phyloP scores from a whole-genome alignment of 2,797 vertebrate genomes.

The Varecia variegata region DNA sequence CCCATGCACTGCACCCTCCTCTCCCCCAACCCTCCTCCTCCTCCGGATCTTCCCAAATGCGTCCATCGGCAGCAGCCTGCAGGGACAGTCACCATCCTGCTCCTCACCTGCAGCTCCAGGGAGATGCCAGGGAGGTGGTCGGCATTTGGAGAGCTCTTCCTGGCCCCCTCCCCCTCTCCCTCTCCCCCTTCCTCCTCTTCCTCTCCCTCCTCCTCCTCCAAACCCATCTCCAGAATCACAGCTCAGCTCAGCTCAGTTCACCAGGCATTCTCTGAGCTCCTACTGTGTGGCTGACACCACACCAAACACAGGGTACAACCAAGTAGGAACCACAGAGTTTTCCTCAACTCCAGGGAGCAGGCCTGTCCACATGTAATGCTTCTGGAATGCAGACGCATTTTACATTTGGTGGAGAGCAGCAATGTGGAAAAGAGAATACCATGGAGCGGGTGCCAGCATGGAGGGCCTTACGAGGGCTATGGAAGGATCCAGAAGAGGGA shows the following conservation, averaged over 20 bases:
- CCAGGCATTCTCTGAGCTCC: background rate
- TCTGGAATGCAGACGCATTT: background rate
- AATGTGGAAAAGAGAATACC: background rate
- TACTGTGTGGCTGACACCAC: background rate
- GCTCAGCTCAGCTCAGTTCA: background rate
- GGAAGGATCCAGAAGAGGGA: background rate
- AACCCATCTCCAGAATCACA: background rate
- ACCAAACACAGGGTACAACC: fast-evolving
- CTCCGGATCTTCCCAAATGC: background rate
- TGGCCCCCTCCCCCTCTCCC: no score
- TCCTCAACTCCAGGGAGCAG: background rate
- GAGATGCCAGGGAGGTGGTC: background rate
- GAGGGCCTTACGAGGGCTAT: background rate
- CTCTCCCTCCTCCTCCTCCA: background rate
- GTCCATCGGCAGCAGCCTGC: background rate
- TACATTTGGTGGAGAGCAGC: background rate
- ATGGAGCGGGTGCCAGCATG: background rate
- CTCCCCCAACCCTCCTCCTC: no score
- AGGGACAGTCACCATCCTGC: background rate
- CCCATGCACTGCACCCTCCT: background rate
- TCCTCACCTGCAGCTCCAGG: background rate
- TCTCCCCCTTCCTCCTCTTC: no score
- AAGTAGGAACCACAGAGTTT: background rate
- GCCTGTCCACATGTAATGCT: no score
- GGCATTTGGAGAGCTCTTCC: background rate